A percentile compares a stretch with the other conserved stretches of the same genome.
These are phyloP conservation scores for Solen grandis DNA, from an alignment of 1,140 invertebrate genomes.

Conservation along the genomic window DNA sequence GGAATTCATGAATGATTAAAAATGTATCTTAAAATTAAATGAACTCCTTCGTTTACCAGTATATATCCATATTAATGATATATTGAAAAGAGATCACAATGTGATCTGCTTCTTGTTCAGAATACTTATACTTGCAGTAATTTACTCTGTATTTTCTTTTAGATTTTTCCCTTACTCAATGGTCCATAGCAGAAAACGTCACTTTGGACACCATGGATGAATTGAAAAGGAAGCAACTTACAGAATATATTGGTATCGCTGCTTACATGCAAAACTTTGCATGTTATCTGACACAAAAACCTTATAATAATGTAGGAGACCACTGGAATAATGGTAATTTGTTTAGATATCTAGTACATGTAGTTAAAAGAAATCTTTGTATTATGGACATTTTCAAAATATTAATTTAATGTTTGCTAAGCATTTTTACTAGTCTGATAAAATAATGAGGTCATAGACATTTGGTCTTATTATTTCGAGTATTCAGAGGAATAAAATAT, in stretches of 20 bases:
- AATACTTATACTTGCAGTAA: neutral
- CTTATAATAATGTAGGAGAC: neutral
- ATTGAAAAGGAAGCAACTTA: neutral
- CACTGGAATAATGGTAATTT: conserved; percentile 33
- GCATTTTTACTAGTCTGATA: neutral
- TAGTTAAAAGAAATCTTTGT: no score
- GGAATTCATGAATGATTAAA: no score
- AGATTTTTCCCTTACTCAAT: conserved; percentile 27
- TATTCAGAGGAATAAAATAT: neutral
- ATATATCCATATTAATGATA: no score
- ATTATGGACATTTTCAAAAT: no score
- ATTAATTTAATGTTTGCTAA: no score
- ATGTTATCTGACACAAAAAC: neutral
- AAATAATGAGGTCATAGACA: neutral
- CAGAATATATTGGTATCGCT: conserved; percentile 6
- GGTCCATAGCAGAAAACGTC: neutral
- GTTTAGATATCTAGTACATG: no score
- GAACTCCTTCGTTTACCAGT: neutral
- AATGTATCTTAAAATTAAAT: conserved; percentile 2
- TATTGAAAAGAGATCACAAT: no score
- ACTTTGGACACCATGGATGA: neutral
- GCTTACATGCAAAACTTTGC: neutral
- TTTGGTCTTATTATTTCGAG: neutral
- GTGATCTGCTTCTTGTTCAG: neutral
- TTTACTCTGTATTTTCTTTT: neutral